A percentile compares a stretch with the other conserved stretches of the same genome.
These are phyloP conservation scores for Pseudomugil tenellus DNA, from an alignment of 2,797 vertebrate genomes.

Conservation along the genomic window DNA sequence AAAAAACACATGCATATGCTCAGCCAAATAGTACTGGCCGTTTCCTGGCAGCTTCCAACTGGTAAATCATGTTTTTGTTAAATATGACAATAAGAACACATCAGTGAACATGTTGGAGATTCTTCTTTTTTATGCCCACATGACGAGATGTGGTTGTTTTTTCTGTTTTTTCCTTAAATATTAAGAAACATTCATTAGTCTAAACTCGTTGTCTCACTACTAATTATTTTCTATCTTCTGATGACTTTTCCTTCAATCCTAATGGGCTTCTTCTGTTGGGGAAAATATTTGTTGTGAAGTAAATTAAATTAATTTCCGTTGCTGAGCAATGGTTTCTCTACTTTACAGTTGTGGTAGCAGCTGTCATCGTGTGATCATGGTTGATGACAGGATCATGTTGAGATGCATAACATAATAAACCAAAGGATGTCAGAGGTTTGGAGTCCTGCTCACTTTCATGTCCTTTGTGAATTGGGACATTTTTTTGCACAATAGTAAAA, in stretches of 20 bases:
- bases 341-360: background rate
- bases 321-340: background rate
- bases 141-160: background rate
- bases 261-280: background rate
- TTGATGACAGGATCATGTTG: background rate
- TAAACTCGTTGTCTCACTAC: background rate
- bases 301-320: background rate
- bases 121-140: background rate
- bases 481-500: too few relatives aligned
- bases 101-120: constrained; percentile 1
- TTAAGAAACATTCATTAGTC: background rate
- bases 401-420: background rate
- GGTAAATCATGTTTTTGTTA: constrained; percentile 1
- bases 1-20: background rate
- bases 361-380: background rate
- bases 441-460: background rate
- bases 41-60: background rate
- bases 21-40: background rate
- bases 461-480: too few relatives aligned
- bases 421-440: background rate
- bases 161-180: background rate
- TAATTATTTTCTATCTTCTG: background rate
- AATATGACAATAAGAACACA: background rate
- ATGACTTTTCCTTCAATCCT: background rate
- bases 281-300: background rate